Evolutionary conservation across 2,113 vertebrate genomes (phyloP), one percentile per base, ranked within the genome.

Genomic region (Grus americana): DNA sequence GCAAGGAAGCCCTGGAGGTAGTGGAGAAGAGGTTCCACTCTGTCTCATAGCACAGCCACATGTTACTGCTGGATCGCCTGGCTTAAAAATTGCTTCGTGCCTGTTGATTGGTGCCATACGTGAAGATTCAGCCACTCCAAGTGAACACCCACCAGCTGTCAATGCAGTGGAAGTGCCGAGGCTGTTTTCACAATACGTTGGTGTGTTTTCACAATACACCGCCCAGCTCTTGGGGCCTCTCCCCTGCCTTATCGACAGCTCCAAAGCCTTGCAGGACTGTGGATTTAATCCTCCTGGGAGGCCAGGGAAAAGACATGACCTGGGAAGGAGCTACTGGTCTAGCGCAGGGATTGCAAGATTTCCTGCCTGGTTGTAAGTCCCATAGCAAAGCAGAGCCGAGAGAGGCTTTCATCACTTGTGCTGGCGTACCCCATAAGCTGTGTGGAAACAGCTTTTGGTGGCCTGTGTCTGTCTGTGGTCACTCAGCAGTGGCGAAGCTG

Each of bases 241-340:
- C 42, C 23, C 20, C 4, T 1, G 3, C 3, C 4, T 63, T 63
- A 47, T 20, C 0, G 0, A 38, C 24, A 92, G 19, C 22, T 67
- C 34, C 24, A n/a, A 63, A 86, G 23, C 9, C 19, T 36, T 44
- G 20, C 7, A 72, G 27, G 20, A 59, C 40, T 15, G 24, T 5
- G 24, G 16, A 67, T n/a, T 55, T 55, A 42, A n/a, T 34, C 10
- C 14, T 63, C 6, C 12, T 52, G 14, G 13, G 27, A 74, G 11
- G 11, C 49, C 34, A 49, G 46, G 38, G 10, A 42, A 47, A 83
- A 88, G 40, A 26, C 9, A 15, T 0, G 3, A 27, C 20, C 20
- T 67, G 9, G 30, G 54, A 88, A 72, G 26, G 6, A 79, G 13
- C 15, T 40, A 15, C 11, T 55, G 8, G 5, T 80, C 14, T 42